Percentiles rank a stretch among this genome's conserved stretches.
Evolutionary conservation across 2,113 vertebrate species (phyloP).

Genomic region (Cinclus cinclus): DNA sequence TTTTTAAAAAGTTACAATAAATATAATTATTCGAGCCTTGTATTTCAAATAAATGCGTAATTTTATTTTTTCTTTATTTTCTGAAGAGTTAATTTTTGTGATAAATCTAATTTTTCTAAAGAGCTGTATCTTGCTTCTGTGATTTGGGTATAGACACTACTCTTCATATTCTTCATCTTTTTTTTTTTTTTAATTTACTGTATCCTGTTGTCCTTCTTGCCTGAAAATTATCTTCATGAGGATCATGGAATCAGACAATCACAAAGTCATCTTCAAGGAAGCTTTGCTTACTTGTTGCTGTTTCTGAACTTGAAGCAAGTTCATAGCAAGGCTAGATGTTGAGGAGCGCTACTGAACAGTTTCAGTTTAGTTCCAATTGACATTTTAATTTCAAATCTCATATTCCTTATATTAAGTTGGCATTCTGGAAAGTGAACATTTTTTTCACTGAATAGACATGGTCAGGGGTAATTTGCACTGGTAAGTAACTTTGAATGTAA

Average conservation of each 20-base stretch:
- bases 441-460: constrained; percentile 20
- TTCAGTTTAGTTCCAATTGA: neutral
- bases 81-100: neutral
- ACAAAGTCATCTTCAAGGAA: neutral
- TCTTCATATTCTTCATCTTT: neutral
- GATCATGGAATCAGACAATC: neutral
- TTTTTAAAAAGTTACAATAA: neutral
- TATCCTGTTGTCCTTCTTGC: neutral
- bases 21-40: neutral
- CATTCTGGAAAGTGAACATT: constrained; percentile 20
- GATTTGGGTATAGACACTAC: neutral
- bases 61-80: neutral
- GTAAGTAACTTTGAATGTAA: neutral
- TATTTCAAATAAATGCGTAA: neutral
- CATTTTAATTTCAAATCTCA: neutral
- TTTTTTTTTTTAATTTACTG: neutral
- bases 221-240: neutral
- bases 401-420: neutral
- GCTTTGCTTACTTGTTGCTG: neutral
- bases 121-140: neutral
- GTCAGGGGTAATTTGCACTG: constrained; percentile 1
- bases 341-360: neutral
- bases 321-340: neutral
- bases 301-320: neutral
- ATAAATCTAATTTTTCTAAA: neutral